Percentiles rank a stretch among this genome's conserved stretches.
phyloP scores from a whole-genome alignment of 2,797 vertebrate species.

The Dryobates pubescens region DNA sequence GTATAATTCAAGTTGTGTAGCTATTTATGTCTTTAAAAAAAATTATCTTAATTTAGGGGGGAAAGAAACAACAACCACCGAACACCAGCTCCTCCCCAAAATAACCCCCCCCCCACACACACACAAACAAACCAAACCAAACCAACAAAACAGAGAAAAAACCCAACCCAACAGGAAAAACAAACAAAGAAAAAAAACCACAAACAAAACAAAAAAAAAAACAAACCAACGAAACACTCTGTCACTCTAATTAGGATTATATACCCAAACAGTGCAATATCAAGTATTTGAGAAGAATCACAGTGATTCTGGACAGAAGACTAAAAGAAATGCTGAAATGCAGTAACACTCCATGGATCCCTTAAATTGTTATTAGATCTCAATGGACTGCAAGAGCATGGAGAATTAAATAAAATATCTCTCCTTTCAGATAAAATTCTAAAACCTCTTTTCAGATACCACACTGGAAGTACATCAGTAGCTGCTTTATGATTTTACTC shows the following conservation, averaged over 20 bases:
- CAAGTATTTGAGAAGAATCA: not conserved
- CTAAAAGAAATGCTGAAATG: not conserved
- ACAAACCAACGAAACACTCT: too few species aligned
- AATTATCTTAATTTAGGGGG: not conserved
- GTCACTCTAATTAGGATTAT: not conserved
- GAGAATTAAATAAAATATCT: not conserved
- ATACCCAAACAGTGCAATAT: not conserved
- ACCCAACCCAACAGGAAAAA: too few species aligned
- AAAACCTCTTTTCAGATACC: not conserved
- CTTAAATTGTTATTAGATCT: not conserved
- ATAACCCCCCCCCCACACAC: too few species aligned
- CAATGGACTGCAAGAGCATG: not conserved
- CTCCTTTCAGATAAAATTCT: not conserved
- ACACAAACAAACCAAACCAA: too few species aligned
- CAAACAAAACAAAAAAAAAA: too few species aligned
- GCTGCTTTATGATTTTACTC: not conserved
- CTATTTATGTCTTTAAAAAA: not conserved
- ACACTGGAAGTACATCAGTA: not conserved
- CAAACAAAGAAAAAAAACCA: too few species aligned
- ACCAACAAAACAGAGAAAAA: too few species aligned
- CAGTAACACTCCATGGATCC: not conserved
- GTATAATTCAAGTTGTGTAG: not conserved
- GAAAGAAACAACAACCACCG: too few species aligned
- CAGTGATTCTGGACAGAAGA: not conserved
- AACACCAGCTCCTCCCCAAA: too few species aligned